Evolutionary conservation across 2,888 invertebrate genomes (phyloP), one percentile per base, ranked within the genome.

Genomic region (Brachynemurus nebulosus): DNA sequence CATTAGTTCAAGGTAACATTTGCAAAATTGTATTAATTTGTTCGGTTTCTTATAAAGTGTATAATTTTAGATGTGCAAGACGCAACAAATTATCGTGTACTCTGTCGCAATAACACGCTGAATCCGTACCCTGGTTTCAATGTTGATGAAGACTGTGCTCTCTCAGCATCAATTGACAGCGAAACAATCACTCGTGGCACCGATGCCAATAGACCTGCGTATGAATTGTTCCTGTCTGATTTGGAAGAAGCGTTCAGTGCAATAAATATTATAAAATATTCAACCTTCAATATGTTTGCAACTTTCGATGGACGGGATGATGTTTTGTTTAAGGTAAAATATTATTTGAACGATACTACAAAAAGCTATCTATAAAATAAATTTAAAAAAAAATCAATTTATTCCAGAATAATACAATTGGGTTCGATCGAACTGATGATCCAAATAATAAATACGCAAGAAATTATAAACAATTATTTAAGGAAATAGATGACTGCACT

Each of bases 91-190:
- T 74, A 69, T 57, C 66, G 71, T 2, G 72, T 74, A 0, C 61
- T 80, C 1, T 78, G 78, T 55, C 66, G 69, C 42, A 76, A 80
- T 60, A 76, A 77, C 52, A 63, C 69, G 0, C 56, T 78, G 19
- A 71, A 76, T 0, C 44, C 48, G 1, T 48, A 49, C 36, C 49
- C 68, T 4, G 78, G 76, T 1, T 64, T 76, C 14, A 46, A 57
- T 23, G 65, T 76, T 1, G 72, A 74, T 47, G 65, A 69, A 5
- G 54, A 56, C 45, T 78, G 78, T 49, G 65, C 74, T 1, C 61
- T 79, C 7, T 69, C 76, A 0, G 63, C 68, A 17, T 71, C 76
- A 1, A 72, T 76, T 2, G 74, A 76, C 49, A 74, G 75, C 12
- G 78, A 78, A 61, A 67, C 79, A n/a, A 54, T 76, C 6, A 58